A percentile compares a stretch with the other conserved stretches of the same genome.
Conservation (phyloP, 2,113 vertebrate species). For the Sorex araneus region DNA sequence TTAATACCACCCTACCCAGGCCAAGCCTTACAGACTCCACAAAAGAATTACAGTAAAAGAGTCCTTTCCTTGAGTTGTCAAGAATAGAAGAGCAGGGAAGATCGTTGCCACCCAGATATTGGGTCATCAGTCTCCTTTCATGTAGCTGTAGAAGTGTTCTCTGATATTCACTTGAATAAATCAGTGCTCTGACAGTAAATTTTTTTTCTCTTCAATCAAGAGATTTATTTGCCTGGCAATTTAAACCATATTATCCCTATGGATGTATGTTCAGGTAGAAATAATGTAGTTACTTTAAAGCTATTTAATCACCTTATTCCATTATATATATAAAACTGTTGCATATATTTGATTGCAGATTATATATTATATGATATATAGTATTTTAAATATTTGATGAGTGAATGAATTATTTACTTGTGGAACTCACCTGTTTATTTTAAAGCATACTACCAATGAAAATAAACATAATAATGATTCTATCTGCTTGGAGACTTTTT, state of each 20-base stretch:
- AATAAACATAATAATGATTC: slow-evolving; percentile 14
- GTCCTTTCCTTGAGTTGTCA: slow-evolving; percentile 37
- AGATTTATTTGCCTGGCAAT: not conserved
- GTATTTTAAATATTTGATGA: too few relatives aligned
- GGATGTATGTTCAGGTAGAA: not conserved
- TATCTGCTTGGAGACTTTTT: not conserved
- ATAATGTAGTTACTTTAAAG: not conserved
- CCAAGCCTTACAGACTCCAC: not conserved
- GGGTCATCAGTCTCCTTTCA: not conserved
- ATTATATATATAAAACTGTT: not conserved
- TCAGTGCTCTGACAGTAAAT: not conserved
- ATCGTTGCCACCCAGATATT: slow-evolving; percentile 7
- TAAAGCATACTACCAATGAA: not conserved
- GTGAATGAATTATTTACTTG: too few relatives aligned
- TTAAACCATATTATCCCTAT: not conserved
- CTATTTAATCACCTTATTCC: not conserved
- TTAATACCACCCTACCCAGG: not conserved
- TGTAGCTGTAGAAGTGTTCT: not conserved
- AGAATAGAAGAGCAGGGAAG: slow-evolving; percentile 20
- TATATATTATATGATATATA: too few relatives aligned
- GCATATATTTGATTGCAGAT: not conserved
- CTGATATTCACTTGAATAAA: not conserved
- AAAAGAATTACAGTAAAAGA: not conserved
- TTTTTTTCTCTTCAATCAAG: slow-evolving; percentile 11
- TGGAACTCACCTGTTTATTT: not conserved